Percentiles rank a stretch among this genome's conserved stretches.
Conservation (phyloP, 2,888 invertebrate genomes). For the Rotaria macrura region DNA sequence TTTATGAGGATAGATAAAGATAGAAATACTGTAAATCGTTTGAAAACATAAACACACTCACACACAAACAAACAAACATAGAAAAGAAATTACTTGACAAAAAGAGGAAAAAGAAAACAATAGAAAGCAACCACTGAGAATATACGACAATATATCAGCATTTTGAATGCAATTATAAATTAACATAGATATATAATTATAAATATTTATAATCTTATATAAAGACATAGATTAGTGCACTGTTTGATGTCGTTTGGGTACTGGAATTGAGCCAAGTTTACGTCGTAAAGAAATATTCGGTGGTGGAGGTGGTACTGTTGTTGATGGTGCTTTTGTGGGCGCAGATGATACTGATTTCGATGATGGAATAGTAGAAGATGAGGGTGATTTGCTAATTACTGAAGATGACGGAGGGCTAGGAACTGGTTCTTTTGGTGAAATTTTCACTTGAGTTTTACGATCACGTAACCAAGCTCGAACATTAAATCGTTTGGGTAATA, state of each 20-base stretch:
- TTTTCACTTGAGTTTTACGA: conserved; percentile 12
- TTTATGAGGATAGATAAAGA: not conserved
- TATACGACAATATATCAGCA: conserved; percentile 8
- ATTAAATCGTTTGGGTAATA: conserved; percentile 14
- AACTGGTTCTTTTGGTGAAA: not conserved
- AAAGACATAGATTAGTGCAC: not conserved
- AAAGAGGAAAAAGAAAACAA: not conserved
- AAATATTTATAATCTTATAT: not conserved
- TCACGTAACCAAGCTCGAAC: conserved; percentile 17
- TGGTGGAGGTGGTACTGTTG: not conserved
- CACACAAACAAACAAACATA: not conserved
- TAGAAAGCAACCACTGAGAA: not conserved
- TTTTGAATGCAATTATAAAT: conserved; percentile 8
- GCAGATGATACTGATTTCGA: not conserved
- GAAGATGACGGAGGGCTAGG: not conserved
- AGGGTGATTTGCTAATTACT: not conserved
- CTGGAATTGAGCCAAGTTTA: conserved; percentile 8
- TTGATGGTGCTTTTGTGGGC: not conserved
- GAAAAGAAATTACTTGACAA: not conserved
- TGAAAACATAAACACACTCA: not conserved
- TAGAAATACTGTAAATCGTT: not conserved
- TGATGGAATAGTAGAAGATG: not conserved
- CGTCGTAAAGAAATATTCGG: not conserved
- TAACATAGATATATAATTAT: not conserved
- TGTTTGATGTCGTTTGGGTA: not conserved